Evolutionary conservation across 2,113 vertebrate genomes (phyloP).

Genomic region (Piliocolobus tephrosceles): DNA sequence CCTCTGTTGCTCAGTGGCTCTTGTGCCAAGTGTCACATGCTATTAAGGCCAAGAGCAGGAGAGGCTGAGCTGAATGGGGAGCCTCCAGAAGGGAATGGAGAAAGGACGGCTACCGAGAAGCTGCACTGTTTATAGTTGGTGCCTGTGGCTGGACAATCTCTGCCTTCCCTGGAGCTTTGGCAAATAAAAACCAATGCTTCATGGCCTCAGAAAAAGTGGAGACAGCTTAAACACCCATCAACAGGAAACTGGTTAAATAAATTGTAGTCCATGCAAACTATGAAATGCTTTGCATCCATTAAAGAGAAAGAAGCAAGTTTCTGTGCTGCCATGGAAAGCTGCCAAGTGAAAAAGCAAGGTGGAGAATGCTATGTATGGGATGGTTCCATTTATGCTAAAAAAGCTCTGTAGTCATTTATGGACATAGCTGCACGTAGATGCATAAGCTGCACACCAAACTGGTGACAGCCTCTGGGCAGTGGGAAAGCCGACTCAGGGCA

Average conservation of each 20-base stretch:
- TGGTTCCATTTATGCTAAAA: background rate
- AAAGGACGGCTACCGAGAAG: background rate
- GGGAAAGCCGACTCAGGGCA: background rate
- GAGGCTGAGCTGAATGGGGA: background rate
- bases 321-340: background rate
- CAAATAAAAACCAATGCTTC: background rate
- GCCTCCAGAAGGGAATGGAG: background rate
- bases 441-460: background rate
- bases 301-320: constrained; percentile 41
- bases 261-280: constrained; percentile 21
- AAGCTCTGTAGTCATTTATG: background rate
- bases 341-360: constrained; percentile 38
- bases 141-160: background rate
- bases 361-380: background rate
- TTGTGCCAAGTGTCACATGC: constrained; percentile 67
- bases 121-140: background rate
- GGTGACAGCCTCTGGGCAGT: background rate
- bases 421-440: background rate
- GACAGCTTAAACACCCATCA: background rate
- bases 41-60: constrained; percentile 58
- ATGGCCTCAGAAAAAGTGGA: background rate
- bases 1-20: background rate
- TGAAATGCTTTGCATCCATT: background rate
- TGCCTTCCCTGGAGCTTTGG: background rate
- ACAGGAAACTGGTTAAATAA: constrained; percentile 27